phyloP scores from a whole-genome alignment of 2,888 invertebrate species.

The Chymomyza amoena region DNA sequence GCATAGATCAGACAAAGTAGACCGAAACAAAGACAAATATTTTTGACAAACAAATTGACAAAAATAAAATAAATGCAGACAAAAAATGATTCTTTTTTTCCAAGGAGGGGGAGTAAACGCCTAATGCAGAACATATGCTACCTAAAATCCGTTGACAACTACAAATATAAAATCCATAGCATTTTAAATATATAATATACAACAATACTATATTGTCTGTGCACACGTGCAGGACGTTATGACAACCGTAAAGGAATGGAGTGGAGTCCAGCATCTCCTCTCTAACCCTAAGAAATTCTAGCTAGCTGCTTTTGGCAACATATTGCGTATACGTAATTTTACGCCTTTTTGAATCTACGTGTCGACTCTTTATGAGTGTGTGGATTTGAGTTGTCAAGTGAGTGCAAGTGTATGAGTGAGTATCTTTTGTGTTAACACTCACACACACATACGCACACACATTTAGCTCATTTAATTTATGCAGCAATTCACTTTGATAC shows the following conservation, averaged over 20 bases:
- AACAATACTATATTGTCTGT: neutral
- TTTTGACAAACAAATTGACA: neutral
- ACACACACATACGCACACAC: constrained; percentile 6
- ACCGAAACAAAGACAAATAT: neutral
- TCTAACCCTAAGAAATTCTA: no score
- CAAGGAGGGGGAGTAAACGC: constrained; percentile 17
- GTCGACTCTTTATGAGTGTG: constrained; percentile 22
- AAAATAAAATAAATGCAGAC: constrained; percentile 17
- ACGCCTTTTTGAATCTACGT: constrained; percentile 40
- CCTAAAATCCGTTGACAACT: neutral
- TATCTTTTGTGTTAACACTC: neutral
- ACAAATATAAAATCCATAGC: neutral
- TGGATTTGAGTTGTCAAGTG: neutral
- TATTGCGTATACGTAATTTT: constrained; percentile 60
- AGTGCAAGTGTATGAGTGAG: no score
- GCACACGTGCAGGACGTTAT: neutral
- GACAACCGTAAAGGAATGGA: neutral
- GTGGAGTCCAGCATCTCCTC: neutral
- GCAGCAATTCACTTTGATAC: constrained; percentile 41
- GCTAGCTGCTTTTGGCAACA: constrained; percentile 10
- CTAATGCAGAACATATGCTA: constrained; percentile 32
- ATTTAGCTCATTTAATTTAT: constrained; percentile 52
- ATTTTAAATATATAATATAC: neutral
- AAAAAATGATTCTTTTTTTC: constrained; percentile 1
- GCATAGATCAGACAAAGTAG: neutral